Evolutionary conservation across 2,113 vertebrate genomes (phyloP).

Genomic region (Morone saxatilis): DNA sequence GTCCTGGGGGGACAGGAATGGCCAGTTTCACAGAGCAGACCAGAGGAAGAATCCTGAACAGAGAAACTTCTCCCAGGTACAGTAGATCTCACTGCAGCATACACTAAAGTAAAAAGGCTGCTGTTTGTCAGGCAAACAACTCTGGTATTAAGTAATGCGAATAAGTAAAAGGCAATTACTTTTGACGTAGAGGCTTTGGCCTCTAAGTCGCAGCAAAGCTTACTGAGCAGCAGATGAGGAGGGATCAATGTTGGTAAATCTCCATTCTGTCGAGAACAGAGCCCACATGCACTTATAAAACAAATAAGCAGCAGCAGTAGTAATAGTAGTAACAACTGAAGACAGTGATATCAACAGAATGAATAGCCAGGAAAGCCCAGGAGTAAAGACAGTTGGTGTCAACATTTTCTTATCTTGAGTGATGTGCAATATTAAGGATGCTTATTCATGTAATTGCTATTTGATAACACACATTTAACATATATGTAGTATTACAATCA

Average conservation of each 20-base stretch:
- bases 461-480: not conserved
- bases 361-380: too few relatives aligned
- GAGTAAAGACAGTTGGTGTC: not conserved
- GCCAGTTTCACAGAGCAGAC: constrained; percentile 87
- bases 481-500: too few relatives aligned
- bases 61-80: constrained; percentile 90
- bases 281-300: not conserved
- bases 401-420: not conserved
- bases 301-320: not conserved
- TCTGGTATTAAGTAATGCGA: not conserved
- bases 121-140: not conserved
- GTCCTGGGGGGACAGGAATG: constrained; percentile 90
- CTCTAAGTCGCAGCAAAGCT: not conserved
- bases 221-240: not conserved
- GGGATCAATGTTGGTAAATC: not conserved
- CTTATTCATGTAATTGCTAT: not conserved
- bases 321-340: not conserved
- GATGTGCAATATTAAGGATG: not conserved
- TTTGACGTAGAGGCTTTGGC: not conserved
- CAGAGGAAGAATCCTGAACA: constrained; percentile 89
- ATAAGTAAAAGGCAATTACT: not conserved
- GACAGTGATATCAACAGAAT: too few relatives aligned
- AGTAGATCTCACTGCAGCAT: not conserved
- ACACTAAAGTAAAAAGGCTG: not conserved
- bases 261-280: not conserved